These are phyloP conservation scores for Perodicticus potto DNA, from an alignment of 2,797 vertebrate species.

Conservation along the genomic window DNA sequence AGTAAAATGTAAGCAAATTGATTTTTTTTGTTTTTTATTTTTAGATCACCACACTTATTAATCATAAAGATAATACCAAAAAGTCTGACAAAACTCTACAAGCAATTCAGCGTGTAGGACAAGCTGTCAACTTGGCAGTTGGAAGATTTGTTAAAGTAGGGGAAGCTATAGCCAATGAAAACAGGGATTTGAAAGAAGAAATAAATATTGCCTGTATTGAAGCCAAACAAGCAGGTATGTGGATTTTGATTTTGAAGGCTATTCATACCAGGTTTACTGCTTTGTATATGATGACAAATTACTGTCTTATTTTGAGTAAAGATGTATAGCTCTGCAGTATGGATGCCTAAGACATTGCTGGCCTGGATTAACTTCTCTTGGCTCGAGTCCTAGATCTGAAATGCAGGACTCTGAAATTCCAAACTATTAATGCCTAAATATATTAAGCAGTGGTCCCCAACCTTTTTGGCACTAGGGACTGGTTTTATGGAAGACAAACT, in stretches of 20 bases:
- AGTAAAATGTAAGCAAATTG: constrained; percentile 69
- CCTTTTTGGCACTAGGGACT: too few species aligned
- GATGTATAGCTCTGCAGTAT: background rate
- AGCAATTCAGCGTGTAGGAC: constrained; percentile 96
- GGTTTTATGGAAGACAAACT: background rate
- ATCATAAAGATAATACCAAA: constrained; percentile 98
- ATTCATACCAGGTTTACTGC: background rate
- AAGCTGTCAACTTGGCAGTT: constrained; percentile 96
- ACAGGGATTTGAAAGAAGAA: constrained; percentile 97
- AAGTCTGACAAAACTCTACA: constrained; percentile 96
- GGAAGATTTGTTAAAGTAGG: constrained; percentile 97
- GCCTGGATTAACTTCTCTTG: constrained; percentile 13
- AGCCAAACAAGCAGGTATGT: constrained; percentile 95
- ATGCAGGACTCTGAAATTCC: background rate
- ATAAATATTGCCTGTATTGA: constrained; percentile 97
- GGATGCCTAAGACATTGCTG: background rate
- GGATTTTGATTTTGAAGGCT: constrained; percentile 22
- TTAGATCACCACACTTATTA: constrained; percentile 99
- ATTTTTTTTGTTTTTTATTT: constrained; percentile 76
- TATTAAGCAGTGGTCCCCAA: too few species aligned
- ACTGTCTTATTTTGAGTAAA: constrained; percentile 35
- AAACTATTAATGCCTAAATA: too few species aligned
- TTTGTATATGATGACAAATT: background rate
- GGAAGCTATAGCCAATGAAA: constrained; percentile 97
- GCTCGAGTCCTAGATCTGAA: constrained; percentile 11